A percentile compares a stretch with the other conserved stretches of the same genome.
These are phyloP conservation scores for Karalla daura DNA, from an alignment of 2,797 vertebrate genomes.

Conservation along the genomic window DNA sequence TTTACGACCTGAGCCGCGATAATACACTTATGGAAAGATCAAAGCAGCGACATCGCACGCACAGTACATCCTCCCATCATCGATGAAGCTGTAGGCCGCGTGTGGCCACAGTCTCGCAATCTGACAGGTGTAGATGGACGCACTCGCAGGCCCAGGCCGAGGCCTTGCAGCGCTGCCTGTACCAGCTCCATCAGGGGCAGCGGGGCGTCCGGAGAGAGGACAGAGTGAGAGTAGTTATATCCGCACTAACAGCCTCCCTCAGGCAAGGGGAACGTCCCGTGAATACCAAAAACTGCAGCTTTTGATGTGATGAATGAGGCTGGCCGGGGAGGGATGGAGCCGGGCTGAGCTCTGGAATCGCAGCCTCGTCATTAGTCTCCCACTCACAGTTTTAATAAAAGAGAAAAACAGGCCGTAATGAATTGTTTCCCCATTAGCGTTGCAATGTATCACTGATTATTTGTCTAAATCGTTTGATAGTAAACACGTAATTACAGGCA, in stretches of 20 bases:
- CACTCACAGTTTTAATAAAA: conserved; percentile 23
- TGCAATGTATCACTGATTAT: not conserved
- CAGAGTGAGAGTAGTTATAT: conserved; percentile 52
- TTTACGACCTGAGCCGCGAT: conserved; percentile 16
- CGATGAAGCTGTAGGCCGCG: not conserved
- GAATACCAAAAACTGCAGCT: conserved; percentile 68
- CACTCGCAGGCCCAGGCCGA: conserved; percentile 19
- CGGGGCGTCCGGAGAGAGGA: conserved; percentile 34
- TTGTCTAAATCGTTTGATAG: no score
- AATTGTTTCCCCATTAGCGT: not conserved
- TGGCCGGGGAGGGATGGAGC: not conserved
- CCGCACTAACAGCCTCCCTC: conserved; percentile 64
- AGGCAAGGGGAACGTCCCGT: conserved; percentile 55
- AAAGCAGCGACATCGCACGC: not conserved
- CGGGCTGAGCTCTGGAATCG: conserved; percentile 1
- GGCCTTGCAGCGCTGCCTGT: conserved; percentile 50
- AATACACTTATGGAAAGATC: conserved; percentile 1
- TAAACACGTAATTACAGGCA: no score
- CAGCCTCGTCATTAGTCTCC: conserved; percentile 24
- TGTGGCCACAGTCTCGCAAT: not conserved
- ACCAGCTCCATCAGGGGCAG: conserved; percentile 48
- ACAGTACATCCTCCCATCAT: no score
- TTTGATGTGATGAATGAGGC: conserved; percentile 44
- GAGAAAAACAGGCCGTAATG: conserved; percentile 16
- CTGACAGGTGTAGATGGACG: not conserved